phyloP scores from a whole-genome alignment of 2,797 vertebrate genomes.

The Argentina silus region DNA sequence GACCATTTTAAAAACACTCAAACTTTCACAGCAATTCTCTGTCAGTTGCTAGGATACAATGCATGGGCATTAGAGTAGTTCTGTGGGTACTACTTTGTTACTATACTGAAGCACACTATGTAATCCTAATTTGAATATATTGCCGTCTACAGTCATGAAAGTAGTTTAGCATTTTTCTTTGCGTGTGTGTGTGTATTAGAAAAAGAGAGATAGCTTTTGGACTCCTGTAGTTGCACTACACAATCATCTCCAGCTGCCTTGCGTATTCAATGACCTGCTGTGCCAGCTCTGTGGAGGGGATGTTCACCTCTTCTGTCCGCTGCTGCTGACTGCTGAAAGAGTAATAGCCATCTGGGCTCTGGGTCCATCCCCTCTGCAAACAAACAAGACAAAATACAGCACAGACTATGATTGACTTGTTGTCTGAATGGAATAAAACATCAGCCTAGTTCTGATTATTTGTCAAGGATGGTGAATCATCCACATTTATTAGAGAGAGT shows the following conservation, averaged over 20 bases:
- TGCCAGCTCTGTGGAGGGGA: constrained; percentile 92
- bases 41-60: constrained; percentile 72
- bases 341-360: constrained; percentile 87
- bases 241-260: constrained; percentile 96
- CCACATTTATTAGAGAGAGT: too few species aligned
- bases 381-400: too few species aligned
- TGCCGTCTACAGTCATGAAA: neutral
- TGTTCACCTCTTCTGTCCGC: constrained; percentile 89
- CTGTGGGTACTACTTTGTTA: constrained; percentile 41
- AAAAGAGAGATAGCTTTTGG: constrained; percentile 4
- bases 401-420: too few species aligned
- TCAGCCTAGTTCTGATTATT: too few species aligned
- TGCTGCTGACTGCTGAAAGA: constrained; percentile 91
- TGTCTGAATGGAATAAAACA: too few species aligned
- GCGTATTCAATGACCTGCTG: constrained; percentile 96
- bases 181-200: constrained; percentile 28
- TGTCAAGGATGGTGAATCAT: neutral
- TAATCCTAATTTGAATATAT: constrained; percentile 10
- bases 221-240: constrained; percentile 77
- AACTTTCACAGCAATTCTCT: constrained; percentile 61
- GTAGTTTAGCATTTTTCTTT: constrained; percentile 1
- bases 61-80: constrained; percentile 57
- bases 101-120: constrained; percentile 5
- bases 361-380: constrained; percentile 90
- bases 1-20: constrained; percentile 63